Conservation (phyloP, 2,113 vertebrate genomes). For the Pseudorasbora parva region DNA sequence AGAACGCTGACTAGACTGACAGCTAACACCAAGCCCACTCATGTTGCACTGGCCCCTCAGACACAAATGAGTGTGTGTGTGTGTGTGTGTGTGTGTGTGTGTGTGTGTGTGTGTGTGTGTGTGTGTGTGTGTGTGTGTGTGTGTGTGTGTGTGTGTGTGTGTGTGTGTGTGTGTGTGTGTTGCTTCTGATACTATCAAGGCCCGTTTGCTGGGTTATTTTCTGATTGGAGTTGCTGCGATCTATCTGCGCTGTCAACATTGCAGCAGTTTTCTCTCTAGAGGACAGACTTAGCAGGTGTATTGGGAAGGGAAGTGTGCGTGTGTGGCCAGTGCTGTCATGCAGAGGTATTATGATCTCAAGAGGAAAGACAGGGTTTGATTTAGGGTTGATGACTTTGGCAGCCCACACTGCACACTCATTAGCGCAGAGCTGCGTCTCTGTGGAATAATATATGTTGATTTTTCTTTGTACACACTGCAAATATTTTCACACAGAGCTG, state of each 20-base stretch:
- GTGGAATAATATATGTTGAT: constrained; percentile 51
- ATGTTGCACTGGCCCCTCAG: constrained; percentile 11
- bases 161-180: constrained; percentile 9
- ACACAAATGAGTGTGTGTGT: neutral
- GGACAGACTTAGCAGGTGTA: constrained; percentile 17
- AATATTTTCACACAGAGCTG: constrained; percentile 47
- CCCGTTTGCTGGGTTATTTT: constrained; percentile 12
- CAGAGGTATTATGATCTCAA: constrained; percentile 34
- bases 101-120: neutral
- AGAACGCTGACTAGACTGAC: constrained; percentile 34
- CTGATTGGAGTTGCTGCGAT: constrained; percentile 23
- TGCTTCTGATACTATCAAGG: constrained; percentile 26
- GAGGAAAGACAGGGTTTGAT: constrained; percentile 43
- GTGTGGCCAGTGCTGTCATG: constrained; percentile 29
- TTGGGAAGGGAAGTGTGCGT: neutral
- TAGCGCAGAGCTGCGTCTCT: constrained; percentile 49
- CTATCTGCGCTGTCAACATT: neutral
- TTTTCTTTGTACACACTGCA: constrained; percentile 45
- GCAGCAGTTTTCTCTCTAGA: constrained; percentile 24
- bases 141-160: neutral
- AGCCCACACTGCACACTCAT: constrained; percentile 49
- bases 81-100: constrained; percentile 24
- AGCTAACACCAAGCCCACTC: constrained; percentile 27
- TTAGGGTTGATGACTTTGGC: constrained; percentile 56
- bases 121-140: neutral